Base-by-base conservation (phyloP, 2,113 vertebrate genomes). In the Macheiramphus alcinus region DNA sequence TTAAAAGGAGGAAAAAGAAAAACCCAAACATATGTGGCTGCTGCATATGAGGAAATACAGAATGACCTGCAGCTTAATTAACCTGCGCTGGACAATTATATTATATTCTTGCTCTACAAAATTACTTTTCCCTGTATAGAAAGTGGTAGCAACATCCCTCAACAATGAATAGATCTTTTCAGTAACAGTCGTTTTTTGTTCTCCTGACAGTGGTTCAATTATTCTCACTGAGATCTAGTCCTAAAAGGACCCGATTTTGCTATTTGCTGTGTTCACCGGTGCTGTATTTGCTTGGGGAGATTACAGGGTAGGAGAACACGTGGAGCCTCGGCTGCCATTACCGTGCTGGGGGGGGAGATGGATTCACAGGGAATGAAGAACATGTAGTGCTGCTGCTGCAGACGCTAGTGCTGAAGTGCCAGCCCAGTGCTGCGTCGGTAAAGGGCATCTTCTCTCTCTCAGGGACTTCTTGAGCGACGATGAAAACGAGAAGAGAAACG, bases 401-500 rank as follows among this genome's bases (percentile, higher is more conserved):
- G 38, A 17, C 7, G 2, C 34, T 22, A 74, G 36, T 32, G 94
- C 81, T 5, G 4, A 34, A 14, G 78, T 5, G n/a, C 53, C 53
- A 27, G 65, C 62, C 10, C 4, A 0, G 25, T 32, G 50, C 66
- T 31, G 34, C 3, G 3, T 42, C 3, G 17, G 65, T 97, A 63
- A 98, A 86, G 36, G 38, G 9, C 50, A 4, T 55, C 47, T 97
- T 53, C 76, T 95, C 63, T 96, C 92, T 81, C 81, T 40, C 93
- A 99, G 99, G 96, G 98, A 98, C 59, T 90, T 98, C 87, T 97
- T 98, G 67, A 99, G 98, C 0, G 99, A 99, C 0, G 99, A 99
- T 0, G 99, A 99, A 31, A 98, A 96, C 0, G 98, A 98, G 56
- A 98, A 97, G 88, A 97, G 98, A 76, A 98, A 97, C 6, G 59